phyloP scores from a whole-genome alignment of 2,797 vertebrate genomes.

The Spea hammondii region DNA sequence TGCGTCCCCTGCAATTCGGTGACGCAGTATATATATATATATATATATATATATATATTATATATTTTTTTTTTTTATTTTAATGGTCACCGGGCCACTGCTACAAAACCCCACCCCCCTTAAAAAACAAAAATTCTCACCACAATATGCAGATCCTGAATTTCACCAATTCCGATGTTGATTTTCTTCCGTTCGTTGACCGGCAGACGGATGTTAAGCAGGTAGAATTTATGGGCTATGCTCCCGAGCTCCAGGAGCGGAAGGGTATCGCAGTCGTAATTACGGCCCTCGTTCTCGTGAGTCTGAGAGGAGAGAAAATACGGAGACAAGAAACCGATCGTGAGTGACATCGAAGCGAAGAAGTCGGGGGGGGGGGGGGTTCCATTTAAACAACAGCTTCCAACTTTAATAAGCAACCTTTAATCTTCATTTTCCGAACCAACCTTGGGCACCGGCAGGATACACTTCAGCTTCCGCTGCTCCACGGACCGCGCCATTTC shows the following conservation, averaged over 20 bases:
- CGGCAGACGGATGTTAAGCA: slow-evolving; percentile 92
- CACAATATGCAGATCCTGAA: slow-evolving; percentile 88
- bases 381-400: too few relatives aligned
- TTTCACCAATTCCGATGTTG: slow-evolving; percentile 91
- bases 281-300: slow-evolving; percentile 81
- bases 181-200: slow-evolving; percentile 85
- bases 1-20: too few relatives aligned
- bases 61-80: too few relatives aligned
- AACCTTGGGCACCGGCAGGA: slow-evolving; percentile 82
- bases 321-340: neutral
- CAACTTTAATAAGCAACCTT: neutral
- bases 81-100: too few relatives aligned
- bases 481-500: slow-evolving; percentile 87
- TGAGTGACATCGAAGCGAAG: neutral
- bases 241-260: slow-evolving; percentile 95
- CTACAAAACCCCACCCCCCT: too few relatives aligned
- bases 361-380: too few relatives aligned
- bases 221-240: slow-evolving; percentile 95
- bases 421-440: slow-evolving; percentile 1
- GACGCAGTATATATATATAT: too few relatives aligned
- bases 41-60: too few relatives aligned
- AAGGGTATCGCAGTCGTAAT: slow-evolving; percentile 88
- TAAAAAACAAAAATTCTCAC: slow-evolving; percentile 65
- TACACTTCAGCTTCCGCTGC: slow-evolving; percentile 86
- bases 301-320: slow-evolving; percentile 63